Conservation (phyloP, 2,113 vertebrate species). For the Bothrops jararaca region DNA sequence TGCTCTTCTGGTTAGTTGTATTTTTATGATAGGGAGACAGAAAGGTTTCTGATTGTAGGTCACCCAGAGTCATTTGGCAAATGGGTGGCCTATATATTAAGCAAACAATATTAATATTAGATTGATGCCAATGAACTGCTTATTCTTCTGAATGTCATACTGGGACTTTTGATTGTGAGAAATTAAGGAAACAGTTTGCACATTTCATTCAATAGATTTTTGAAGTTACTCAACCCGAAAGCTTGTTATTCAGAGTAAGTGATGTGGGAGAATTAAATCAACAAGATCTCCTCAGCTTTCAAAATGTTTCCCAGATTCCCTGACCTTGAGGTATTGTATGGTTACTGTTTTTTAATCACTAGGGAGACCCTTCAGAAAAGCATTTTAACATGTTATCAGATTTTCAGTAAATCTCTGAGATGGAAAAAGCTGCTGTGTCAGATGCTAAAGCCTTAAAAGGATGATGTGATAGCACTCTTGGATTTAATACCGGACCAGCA, state of each 20-base stretch:
- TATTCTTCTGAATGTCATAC: conserved; percentile 15
- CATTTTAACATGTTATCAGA: conserved; percentile 26
- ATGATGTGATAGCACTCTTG: conserved; percentile 34
- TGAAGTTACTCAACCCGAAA: accelerated
- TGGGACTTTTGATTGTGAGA: background rate
- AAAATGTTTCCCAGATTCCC: background rate
- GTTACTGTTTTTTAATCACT: conserved; percentile 15
- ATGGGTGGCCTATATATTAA: background rate
- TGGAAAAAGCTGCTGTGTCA: conserved; percentile 8
- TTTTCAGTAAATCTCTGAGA: accelerated
- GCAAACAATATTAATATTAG: background rate
- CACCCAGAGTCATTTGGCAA: background rate
- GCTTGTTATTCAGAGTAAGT: background rate
- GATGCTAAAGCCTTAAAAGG: conserved; percentile 37
- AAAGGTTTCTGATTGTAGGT: background rate
- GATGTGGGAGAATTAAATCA: conserved; percentile 23
- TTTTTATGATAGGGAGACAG: background rate
- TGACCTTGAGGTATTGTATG: background rate
- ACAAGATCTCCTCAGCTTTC: background rate
- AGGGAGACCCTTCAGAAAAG: background rate
- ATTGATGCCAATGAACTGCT: conserved; percentile 1
- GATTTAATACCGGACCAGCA: conserved; percentile 5
- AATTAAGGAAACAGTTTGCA: conserved; percentile 10
- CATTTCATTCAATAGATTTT: background rate
- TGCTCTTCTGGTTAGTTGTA: background rate